Percentiles rank a stretch among this genome's conserved stretches.
These are phyloP conservation scores for Hylaeus volcanicus DNA, from an alignment of 1,140 invertebrate genomes.

Conservation along the genomic window DNA sequence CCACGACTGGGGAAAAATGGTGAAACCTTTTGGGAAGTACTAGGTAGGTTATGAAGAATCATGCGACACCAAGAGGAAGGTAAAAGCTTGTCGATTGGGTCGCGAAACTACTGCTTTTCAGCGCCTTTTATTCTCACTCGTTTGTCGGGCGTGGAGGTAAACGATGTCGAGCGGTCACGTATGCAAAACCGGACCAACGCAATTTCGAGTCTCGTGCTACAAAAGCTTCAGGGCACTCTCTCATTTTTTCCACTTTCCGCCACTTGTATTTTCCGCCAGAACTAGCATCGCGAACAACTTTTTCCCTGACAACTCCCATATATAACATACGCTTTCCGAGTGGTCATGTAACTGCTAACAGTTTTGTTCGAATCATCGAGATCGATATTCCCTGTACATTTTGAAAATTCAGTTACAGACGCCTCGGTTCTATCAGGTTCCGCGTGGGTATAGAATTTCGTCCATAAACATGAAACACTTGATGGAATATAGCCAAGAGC, in stretches of 20 bases:
- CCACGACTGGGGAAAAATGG: not conserved
- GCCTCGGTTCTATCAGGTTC: too few species aligned
- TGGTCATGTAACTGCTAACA: too few species aligned
- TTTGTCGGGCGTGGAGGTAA: constrained; percentile 30
- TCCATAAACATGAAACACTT: too few species aligned
- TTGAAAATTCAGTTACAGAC: not conserved
- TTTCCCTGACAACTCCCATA: not conserved
- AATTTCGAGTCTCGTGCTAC: constrained; percentile 44
- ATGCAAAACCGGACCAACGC: constrained; percentile 51
- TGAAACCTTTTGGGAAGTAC: not conserved
- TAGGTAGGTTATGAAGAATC: too few species aligned
- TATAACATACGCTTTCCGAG: not conserved
- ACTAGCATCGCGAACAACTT: not conserved
- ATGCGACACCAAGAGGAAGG: not conserved
- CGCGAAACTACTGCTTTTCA: not conserved
- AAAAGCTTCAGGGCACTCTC: not conserved
- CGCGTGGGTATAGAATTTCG: too few species aligned
- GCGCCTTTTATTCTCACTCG: constrained; percentile 18
- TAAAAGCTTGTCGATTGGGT: not conserved
- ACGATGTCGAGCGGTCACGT: constrained; percentile 30
- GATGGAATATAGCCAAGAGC: too few species aligned
- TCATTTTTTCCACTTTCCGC: constrained; percentile 27
- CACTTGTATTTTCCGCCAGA: constrained; percentile 12
- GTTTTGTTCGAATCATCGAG: not conserved
- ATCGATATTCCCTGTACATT: not conserved